Conservation (phyloP, 2,797 vertebrate species). For the Mergus octosetaceus region DNA sequence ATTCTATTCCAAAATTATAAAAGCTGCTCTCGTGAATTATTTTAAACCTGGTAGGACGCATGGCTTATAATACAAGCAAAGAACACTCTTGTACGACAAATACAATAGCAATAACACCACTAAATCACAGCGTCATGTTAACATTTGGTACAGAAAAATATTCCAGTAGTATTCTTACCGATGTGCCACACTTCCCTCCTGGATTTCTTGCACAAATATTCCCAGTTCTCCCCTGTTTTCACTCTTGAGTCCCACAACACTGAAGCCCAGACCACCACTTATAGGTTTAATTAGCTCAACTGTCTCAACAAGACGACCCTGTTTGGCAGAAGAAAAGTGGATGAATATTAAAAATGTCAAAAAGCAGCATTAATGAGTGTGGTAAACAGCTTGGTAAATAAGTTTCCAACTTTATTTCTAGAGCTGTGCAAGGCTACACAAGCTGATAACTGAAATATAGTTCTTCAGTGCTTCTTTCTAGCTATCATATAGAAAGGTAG, state of each 20-base stretch:
- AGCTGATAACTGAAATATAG: neutral
- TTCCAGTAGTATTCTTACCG: conserved; percentile 77
- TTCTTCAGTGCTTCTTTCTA: neutral
- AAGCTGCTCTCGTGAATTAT: neutral
- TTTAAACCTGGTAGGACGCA: neutral
- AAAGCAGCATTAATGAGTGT: neutral
- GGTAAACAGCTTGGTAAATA: neutral
- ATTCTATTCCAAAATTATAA: neutral
- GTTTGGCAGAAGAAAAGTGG: neutral
- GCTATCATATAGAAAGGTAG: neutral
- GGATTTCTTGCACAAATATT: conserved; percentile 98
- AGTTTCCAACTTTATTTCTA: neutral
- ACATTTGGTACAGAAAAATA: neutral
- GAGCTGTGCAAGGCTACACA: neutral
- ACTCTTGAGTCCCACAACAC: conserved; percentile 94
- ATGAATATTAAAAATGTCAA: neutral
- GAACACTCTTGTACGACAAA: neutral
- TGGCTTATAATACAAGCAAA: neutral
- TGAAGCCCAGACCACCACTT: conserved; percentile 93
- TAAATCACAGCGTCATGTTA: neutral
- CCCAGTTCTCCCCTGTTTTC: conserved; percentile 95
- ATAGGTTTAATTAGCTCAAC: conserved; percentile 90
- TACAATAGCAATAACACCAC: neutral
- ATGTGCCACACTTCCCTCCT: conserved; percentile 91
- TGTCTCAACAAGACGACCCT: conserved; percentile 90